Base-by-base conservation (phyloP, 2,797 vertebrate genomes). In the Otolemur crassicaudatus region DNA sequence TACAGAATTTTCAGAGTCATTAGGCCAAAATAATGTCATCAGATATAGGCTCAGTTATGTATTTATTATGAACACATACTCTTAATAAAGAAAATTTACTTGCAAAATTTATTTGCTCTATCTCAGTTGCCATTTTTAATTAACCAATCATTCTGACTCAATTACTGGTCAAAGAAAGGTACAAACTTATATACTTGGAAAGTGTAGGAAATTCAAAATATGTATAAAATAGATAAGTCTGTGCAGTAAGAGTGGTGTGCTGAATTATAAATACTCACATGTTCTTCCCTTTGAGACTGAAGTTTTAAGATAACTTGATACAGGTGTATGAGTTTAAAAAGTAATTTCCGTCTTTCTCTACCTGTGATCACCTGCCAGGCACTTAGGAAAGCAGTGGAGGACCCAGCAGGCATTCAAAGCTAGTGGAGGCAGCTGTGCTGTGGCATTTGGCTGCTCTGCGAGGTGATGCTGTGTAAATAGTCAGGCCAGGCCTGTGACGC, bases 291-390 rank as follows among this genome's bases (percentile, higher is more conserved):
- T 22, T 29, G 58, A 91, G 72, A 72, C 69, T 84, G 34, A 87
- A 88, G 40, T 87, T 87, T 94, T 65, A 82, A 81, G 84, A 93
- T 46, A 84, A 94, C 60, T 86, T 87, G 94, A 65, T 91, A 82
- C 76, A 97, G 93, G 76, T 94, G 43, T 95, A 87, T 77, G n/a
- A 87, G 20, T 95, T 77, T 27, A 84, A 84, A 90, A 95, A 77
- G 49, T 80, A 93, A 92, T 72, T 92, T 87, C 29, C 65, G 31
- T 91, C 80, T 91, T 49, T 87, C 67, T 89, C 86, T 34, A 82
- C 43, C 76, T 86, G 85, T 61, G 90, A 83, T 72, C 83, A 58
- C 75, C 87, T 94, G 75, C 70, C 49, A 81, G 67, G 88, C 58
- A 84, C 89, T 49, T 94, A 85, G 69, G 83, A 94, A 95, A 88